Conservation (phyloP, 2,888 invertebrate species). For the Zele albiditarsus region DNA sequence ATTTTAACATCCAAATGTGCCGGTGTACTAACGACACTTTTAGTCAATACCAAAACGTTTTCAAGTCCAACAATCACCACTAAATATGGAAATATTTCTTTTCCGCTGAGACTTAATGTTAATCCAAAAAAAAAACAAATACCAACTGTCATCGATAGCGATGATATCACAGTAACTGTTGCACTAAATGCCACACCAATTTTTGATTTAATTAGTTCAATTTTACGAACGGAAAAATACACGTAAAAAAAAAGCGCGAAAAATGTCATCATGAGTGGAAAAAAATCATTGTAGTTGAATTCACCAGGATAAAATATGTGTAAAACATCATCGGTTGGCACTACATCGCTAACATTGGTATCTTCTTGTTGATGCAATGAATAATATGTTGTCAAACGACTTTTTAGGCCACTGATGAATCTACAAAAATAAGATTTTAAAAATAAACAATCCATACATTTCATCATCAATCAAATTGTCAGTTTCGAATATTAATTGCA, state of each 20-base stretch:
- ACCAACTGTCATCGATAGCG: conserved; percentile 93
- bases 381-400: conserved; percentile 81
- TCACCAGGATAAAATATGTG: conserved; percentile 93
- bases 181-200: conserved; percentile 91
- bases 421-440: conserved; percentile 71
- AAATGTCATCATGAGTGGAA: conserved; percentile 90
- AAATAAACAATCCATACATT: conserved; percentile 24
- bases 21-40: conserved; percentile 94
- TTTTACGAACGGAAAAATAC: conserved; percentile 96
- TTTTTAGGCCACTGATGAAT: conserved; percentile 83
- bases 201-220: conserved; percentile 93
- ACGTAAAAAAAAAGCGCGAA: conserved; percentile 91
- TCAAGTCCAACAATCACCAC: conserved; percentile 96
- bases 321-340: conserved; percentile 73
- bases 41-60: conserved; percentile 91
- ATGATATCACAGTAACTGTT: conserved; percentile 88
- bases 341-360: conserved; percentile 62
- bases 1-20: conserved; percentile 94
- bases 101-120: conserved; percentile 86
- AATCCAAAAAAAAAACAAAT: conserved; percentile 91
- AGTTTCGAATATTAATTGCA: background rate
- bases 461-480: background rate
- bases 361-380: conserved; percentile 79
- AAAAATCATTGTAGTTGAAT: conserved; percentile 87
- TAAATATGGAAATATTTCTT: conserved; percentile 95